Base-by-base conservation (phyloP, 2,113 vertebrate genomes). In the Chitala chitala region DNA sequence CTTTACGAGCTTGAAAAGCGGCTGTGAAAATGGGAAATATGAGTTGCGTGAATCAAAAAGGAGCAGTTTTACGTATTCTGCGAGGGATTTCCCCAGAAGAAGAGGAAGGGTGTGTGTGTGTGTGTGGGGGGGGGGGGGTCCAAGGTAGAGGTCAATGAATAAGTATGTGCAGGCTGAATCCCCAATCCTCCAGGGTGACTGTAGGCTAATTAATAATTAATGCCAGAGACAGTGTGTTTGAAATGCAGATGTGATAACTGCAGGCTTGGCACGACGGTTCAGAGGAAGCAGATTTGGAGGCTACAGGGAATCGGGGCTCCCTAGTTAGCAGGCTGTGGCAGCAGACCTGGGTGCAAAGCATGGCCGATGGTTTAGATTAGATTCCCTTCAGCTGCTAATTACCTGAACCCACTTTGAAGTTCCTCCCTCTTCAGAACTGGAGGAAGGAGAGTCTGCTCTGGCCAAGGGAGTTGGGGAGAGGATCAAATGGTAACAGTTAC, bases 201-300 rank as follows among this genome's bases (percentile, higher is more conserved):
- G 93, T 91, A 92, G 96, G 94, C 94, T 96, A 97, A 98, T 98
- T 97, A 97, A 96, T 98, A 96, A 97, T 98, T 95, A 97, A 98
- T 98, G 92, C 94, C 94, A 97, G 94, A 95, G 92, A 92, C 92
- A 89, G 84, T 90, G 91, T 91, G 95, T 98, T 98, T 98, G 95
- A 98, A 97, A 97, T 98, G 95, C 94, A 98, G 96, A 98, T 98
- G 94, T 94, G 94, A 92, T 93, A 92, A 95, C 94, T 94, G 94
- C 91, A 90, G 89, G 90, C 93, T 93, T 92, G 90, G 93, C 92
- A 92, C 89, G 90, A 85, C 90, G 92, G 92, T 95, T 94, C 92
- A 94, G 89, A 94, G 93, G 90, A 92, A 91, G 90, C 91, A 89
- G 91, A 89, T 89, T 88, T 88, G 89, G 90, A 88, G 87, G 89